A percentile compares a stretch with the other conserved stretches of the same genome.
These are phyloP conservation scores for Phymatocera aterrima DNA, from an alignment of 2,888 invertebrate genomes.

Conservation along the genomic window DNA sequence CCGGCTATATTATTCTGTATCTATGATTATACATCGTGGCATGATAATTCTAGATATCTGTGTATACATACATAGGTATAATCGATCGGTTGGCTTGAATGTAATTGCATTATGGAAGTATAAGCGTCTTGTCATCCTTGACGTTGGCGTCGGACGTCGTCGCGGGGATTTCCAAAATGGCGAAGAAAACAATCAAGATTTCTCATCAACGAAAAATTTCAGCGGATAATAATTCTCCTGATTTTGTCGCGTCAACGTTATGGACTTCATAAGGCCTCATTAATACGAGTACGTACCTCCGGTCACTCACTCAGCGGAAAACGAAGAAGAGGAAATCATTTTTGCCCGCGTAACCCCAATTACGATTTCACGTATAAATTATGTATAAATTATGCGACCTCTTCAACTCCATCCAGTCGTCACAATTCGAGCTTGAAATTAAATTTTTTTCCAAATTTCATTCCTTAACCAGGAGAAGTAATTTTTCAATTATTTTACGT, in stretches of 20 bases:
- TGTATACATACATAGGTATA: not conserved
- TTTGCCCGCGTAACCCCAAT: conserved; percentile 28
- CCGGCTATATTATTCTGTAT: conserved; percentile 38
- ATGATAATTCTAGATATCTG: no score
- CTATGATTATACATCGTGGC: not conserved
- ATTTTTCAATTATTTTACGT: conserved; percentile 6
- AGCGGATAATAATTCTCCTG: no score
- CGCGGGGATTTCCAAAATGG: no score
- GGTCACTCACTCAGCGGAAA: not conserved
- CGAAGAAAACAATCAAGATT: no score
- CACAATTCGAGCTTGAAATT: conserved; percentile 21
- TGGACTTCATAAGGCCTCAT: no score
- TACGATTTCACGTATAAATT: conserved; percentile 21
- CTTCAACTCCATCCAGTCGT: conserved; percentile 28
- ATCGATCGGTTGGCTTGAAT: no score
- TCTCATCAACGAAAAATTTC: no score
- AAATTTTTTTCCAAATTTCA: conserved; percentile 14
- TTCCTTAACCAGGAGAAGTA: not conserved
- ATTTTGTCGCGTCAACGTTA: no score
- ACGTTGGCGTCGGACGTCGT: no score
- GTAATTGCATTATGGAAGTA: no score
- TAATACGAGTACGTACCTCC: not conserved
- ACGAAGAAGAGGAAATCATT: conserved; percentile 26
- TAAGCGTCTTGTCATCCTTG: no score
- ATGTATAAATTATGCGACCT: conserved; percentile 27